phyloP scores from a whole-genome alignment of 2,888 invertebrate genomes.

The Leptinotarsa peninsularis region DNA sequence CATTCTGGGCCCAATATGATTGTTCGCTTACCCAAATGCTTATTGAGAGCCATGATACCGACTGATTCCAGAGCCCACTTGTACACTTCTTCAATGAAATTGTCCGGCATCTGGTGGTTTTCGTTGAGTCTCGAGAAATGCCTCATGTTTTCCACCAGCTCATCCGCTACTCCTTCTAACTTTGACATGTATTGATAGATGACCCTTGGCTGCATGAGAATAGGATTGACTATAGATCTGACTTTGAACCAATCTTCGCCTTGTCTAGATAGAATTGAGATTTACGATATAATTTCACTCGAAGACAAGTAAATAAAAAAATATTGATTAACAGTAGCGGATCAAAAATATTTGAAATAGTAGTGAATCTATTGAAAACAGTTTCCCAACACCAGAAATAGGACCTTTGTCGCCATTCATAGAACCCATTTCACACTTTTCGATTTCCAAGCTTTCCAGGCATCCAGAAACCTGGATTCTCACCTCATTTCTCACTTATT shows the following conservation, averaged over 20 bases:
- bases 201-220: constrained; percentile 69
- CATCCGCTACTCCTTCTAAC: constrained; percentile 57
- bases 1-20: background rate
- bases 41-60: constrained; percentile 64
- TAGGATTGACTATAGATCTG: constrained; percentile 68
- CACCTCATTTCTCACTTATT: too few species aligned
- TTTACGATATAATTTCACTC: too few species aligned
- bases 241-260: constrained; percentile 71
- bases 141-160: constrained; percentile 49
- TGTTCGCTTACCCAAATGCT: constrained; percentile 51
- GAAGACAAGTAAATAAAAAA: too few species aligned
- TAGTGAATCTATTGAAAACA: too few species aligned
- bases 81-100: constrained; percentile 66
- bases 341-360: too few species aligned
- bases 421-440: too few species aligned
- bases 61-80: constrained; percentile 75
- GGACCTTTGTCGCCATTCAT: too few species aligned
- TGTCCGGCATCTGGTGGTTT: constrained; percentile 54
- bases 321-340: too few species aligned
- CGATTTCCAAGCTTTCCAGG: too few species aligned
- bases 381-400: too few species aligned
- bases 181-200: constrained; percentile 55
- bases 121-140: constrained; percentile 21
- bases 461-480: too few species aligned
- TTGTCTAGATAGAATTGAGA: constrained; percentile 59